These are phyloP conservation scores for Bucorvus abyssinicus DNA, from an alignment of 2,797 vertebrate species.

Conservation along the genomic window DNA sequence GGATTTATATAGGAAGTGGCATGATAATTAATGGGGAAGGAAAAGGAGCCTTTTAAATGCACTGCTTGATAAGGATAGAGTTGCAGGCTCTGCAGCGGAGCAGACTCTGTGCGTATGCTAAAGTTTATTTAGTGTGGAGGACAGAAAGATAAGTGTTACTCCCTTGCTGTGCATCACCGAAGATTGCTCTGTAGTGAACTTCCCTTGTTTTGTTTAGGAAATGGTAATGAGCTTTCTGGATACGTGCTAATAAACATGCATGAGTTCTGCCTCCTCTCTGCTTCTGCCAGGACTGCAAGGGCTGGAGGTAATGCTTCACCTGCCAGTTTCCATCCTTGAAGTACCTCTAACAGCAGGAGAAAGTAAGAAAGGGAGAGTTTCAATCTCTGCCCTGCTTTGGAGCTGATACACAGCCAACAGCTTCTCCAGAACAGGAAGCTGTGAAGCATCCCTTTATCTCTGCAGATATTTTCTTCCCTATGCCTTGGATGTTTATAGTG, in stretches of 20 bases:
- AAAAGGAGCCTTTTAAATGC: not conserved
- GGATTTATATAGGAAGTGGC: constrained; percentile 7
- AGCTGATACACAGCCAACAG: not conserved
- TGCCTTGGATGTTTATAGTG: not conserved
- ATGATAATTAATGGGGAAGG: not conserved
- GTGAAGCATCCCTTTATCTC: not conserved
- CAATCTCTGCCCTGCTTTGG: not conserved
- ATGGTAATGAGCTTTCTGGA: not conserved
- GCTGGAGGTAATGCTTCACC: not conserved
- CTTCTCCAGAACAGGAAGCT: not conserved
- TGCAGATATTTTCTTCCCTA: not conserved
- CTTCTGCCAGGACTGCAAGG: not conserved
- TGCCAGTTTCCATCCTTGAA: not conserved
- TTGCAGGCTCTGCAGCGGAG: not conserved
- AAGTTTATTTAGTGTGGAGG: not conserved
- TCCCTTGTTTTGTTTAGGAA: not conserved
- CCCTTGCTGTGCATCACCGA: not conserved
- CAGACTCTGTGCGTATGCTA: not conserved
- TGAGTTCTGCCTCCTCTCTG: not conserved
- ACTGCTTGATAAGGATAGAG: not conserved
- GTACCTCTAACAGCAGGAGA: not conserved
- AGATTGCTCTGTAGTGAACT: not conserved
- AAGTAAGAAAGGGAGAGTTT: not conserved
- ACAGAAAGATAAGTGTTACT: not conserved
- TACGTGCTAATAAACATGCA: not conserved